Percentiles rank a stretch among this genome's conserved stretches.
These are phyloP conservation scores for Ptilodon capucinus DNA, from an alignment of 2,888 invertebrate species.

Conservation along the genomic window DNA sequence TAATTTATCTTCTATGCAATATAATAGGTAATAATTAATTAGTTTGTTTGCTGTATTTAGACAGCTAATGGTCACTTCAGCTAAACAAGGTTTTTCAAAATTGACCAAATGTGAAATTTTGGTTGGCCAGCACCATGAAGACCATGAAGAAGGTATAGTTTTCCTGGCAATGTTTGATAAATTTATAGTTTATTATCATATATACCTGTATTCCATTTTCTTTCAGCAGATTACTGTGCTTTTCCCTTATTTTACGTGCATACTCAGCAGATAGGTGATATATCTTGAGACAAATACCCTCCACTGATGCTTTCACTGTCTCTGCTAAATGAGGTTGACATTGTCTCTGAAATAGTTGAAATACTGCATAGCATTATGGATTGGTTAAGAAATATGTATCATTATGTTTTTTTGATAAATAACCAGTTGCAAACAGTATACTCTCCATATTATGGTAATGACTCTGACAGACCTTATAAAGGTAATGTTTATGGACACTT, in stretches of 20 bases:
- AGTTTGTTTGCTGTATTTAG: too few species aligned
- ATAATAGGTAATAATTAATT: too few species aligned
- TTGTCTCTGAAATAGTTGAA: constrained; percentile 85
- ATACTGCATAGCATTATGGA: not conserved
- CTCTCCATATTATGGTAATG: not conserved
- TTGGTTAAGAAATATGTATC: too few species aligned
- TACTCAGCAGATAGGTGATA: constrained; percentile 96
- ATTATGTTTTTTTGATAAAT: too few species aligned
- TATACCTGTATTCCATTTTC: constrained; percentile 89
- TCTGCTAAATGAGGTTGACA: constrained; percentile 98
- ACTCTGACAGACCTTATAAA: too few species aligned
- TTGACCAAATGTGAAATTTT: too few species aligned
- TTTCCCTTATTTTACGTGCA: constrained; percentile 94
- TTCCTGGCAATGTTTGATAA: not conserved
- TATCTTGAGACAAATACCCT: constrained; percentile 97
- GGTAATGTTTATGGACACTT: constrained; percentile 10
- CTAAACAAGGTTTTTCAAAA: too few species aligned
- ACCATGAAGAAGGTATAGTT: too few species aligned
- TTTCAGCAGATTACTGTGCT: constrained; percentile 92
- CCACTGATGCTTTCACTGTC: constrained; percentile 96
- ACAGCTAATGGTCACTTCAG: too few species aligned
- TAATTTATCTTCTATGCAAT: too few species aligned
- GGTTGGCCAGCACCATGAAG: too few species aligned
- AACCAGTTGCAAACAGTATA: not conserved
- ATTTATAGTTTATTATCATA: not conserved